Evolutionary conservation across 2,113 vertebrate species (phyloP), one percentile per base, ranked within the genome.

Genomic region (Neofelis nebulosa): DNA sequence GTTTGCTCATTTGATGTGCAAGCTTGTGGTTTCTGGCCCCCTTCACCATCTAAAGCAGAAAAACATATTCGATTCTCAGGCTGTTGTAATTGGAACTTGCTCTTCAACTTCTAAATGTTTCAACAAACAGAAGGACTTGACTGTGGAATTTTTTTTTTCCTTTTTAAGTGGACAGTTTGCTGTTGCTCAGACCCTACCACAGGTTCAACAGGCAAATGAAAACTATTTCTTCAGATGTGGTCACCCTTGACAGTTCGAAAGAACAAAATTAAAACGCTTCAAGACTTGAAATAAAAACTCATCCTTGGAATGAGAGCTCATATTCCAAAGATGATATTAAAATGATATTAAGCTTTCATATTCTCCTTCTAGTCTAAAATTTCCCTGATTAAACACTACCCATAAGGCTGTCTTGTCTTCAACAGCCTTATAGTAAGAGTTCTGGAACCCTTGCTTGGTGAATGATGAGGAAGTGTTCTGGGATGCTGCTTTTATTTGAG

Each of bases 11-110:
- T 90, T 96, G 79, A 96, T 91, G 71, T 73, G 66, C 61, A 93
- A 92, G 89, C 79, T 87, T 97, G 55, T 92, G 93, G 88, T 98
- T 98, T 97, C 92, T 98, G 52, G 57, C 90, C 97, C 27, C 91
- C 87, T 92, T 96, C 91, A 86, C 74, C 85, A 96, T 89, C 55
- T 97, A 94, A 83, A 97, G 94, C 69, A 79, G 91, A 78, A 97
- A 93, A 97, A 96, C 61, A 50, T 27, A 74, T 83, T 86, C 50
- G 7, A 68, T 69, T 86, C 94, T 97, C 95, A 33, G 95, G 98
- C 97, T 84, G 15, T 92, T 98, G 93, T 97, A 96, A 98, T 96
- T 98, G 96, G 97, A 98, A 98, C 94, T 98, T 96, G 94, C 86
- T 97, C 74, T 97, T 89, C 83, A 97, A 93, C 66, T 98, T 97